Evolutionary conservation across 2,888 invertebrate species (phyloP).

Genomic region (Sarcophaga subvicina): DNA sequence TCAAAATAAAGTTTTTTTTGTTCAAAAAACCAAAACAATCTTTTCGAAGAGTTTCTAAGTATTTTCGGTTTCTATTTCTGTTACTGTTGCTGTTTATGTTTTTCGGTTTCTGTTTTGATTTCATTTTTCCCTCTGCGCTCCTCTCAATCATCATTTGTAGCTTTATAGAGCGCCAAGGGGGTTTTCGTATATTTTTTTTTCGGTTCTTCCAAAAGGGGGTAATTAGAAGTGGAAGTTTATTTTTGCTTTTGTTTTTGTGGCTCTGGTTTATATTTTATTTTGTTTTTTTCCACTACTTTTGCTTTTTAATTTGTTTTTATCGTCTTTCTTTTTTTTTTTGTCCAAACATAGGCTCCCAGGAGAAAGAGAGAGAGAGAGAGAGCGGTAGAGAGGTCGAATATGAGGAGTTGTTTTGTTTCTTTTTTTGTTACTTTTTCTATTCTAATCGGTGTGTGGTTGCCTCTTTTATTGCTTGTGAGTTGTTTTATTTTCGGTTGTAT

Average conservation of each 20-base stretch:
- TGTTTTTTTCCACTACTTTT: constrained; percentile 29
- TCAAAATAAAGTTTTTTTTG: too few relatives aligned
- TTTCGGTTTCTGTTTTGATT: constrained; percentile 21
- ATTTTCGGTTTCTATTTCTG: constrained; percentile 18
- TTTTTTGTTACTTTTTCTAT: too few relatives aligned
- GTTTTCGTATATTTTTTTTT: constrained; percentile 13
- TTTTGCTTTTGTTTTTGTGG: neutral
- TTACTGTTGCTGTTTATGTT: constrained; percentile 14
- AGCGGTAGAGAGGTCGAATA: neutral
- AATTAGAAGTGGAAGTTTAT: constrained; percentile 42
- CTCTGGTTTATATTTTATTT: constrained; percentile 1
- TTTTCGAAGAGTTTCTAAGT: neutral
- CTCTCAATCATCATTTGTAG: neutral
- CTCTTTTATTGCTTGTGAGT: too few relatives aligned
- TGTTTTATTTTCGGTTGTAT: neutral
- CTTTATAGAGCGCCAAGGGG: constrained; percentile 13
- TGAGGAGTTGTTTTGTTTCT: neutral
- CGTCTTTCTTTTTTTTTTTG: neutral
- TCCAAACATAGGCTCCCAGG: neutral
- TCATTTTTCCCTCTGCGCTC: neutral
- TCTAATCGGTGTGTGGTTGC: too few relatives aligned
- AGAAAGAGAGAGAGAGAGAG: neutral
- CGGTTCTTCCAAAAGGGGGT: constrained; percentile 1
- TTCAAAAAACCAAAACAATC: constrained; percentile 3
- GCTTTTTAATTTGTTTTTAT: constrained; percentile 8